Base-by-base conservation (phyloP, 1,140 invertebrate species). In the Panagrolaimus sp. region DNA sequence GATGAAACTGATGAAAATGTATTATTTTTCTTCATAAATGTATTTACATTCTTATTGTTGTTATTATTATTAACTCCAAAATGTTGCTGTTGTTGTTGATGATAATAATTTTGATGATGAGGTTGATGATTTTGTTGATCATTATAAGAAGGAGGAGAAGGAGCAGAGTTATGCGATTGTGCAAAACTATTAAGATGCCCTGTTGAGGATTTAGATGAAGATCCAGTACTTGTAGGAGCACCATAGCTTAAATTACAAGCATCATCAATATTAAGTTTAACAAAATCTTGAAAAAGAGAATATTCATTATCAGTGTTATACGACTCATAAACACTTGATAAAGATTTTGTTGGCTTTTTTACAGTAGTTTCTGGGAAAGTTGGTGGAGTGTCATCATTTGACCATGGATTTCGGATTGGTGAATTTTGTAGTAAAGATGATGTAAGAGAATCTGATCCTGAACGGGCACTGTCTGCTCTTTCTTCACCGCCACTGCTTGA, bases 251-350 rank as follows among this genome's bases (percentile, higher is more conserved):
- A 7, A 25, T 57, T 20, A 57, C n/a, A 27, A 25, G 51, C 20
- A 27, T 57, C 51, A 57, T 57, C 51, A 57, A 57, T 57, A 27
- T 57, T 57, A 20, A 57, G 51, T 27, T 57, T 57, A 20, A 57
- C 20, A 20, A 57, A 25, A 23, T 57, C 51, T 25, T 57, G 51
- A 20, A 57, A 57, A 20, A 57, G n/a, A 11, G 51, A 57, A 38
- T 38, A 38, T 38, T 38, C 31, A 7, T 38, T 38, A 16, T 57
- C 51, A 57, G 20, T 27, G 9, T 20, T 57, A 16, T 57, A 57
- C 3, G 51, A 14, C 20, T 57, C 51, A 57, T 57, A 57, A 27
- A 57, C 27, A 27, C n/a, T 57, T 57, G 51, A 57, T 11, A 57
- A 20, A 27, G 51, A 57, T 57, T 57, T 57, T 20, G 51, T 57